A percentile compares a stretch with the other conserved stretches of the same genome.
Evolutionary conservation across 2,797 vertebrate genomes (phyloP).

Genomic region (Crocodylus rhombifer): DNA sequence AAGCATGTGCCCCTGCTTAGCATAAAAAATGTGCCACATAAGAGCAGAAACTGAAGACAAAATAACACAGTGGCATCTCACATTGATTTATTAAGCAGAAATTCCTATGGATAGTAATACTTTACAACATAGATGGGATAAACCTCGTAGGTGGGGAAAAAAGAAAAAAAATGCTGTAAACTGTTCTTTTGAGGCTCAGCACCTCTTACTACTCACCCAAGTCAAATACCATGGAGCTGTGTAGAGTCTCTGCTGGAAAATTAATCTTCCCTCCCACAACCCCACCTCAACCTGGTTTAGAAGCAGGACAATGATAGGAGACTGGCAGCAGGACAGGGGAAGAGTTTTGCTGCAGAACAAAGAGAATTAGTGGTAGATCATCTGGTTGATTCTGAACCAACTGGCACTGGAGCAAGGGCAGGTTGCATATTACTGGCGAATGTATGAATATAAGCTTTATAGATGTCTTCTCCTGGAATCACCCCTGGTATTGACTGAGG

Average conservation of each 20-base stretch:
- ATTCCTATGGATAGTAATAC: neutral
- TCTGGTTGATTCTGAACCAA: neutral
- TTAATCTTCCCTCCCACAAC: neutral
- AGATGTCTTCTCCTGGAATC: neutral
- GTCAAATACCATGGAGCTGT: slow-evolving; percentile 4
- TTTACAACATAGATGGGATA: neutral
- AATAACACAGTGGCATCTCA: neutral
- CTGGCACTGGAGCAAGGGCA: neutral
- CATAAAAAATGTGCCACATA: neutral
- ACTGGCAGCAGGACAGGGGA: neutral
- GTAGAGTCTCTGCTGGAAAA: neutral
- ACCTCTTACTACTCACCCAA: slow-evolving; percentile 9
- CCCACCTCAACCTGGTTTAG: neutral
- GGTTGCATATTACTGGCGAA: neutral
- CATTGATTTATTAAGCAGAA: neutral
- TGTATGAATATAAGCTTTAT: neutral
- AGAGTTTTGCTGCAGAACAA: neutral
- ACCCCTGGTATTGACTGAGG: fast-evolving
- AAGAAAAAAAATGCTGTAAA: neutral
- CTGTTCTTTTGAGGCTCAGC: slow-evolving; percentile 25
- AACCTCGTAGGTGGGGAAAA: neutral
- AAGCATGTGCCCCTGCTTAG: neutral
- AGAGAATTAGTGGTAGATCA: neutral
- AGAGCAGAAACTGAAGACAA: neutral
- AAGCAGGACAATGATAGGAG: neutral